phyloP scores from a whole-genome alignment of 2,113 vertebrate species.

The Plotosus lineatus region DNA sequence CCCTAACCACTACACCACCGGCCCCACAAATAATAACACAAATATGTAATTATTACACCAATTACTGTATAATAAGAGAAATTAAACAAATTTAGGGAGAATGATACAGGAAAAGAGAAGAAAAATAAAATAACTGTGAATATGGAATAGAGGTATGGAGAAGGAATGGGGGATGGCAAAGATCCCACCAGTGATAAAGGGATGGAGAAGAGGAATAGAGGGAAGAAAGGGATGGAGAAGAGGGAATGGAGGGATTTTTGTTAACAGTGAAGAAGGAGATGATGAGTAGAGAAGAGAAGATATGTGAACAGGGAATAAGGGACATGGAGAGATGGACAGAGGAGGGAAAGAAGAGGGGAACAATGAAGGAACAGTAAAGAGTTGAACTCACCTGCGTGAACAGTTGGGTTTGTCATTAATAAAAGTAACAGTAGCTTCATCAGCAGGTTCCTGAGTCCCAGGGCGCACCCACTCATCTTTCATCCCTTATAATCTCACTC shows the following conservation, averaged over 20 bases:
- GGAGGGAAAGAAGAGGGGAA: neutral
- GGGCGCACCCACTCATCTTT: conserved; percentile 37
- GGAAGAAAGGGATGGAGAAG: neutral
- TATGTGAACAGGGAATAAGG: too few relatives aligned
- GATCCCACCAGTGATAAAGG: too few relatives aligned
- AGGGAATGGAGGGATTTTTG: too few relatives aligned
- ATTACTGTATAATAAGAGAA: neutral
- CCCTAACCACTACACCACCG: too few relatives aligned
- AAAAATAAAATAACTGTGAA: neutral
- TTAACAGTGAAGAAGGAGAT: too few relatives aligned
- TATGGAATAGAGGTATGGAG: neutral
- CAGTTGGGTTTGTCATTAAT: conserved; percentile 55
- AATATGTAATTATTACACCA: neutral
- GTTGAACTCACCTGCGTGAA: conserved; percentile 68
- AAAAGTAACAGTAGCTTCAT: conserved; percentile 48
- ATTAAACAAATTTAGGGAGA: neutral
- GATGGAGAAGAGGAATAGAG: too few relatives aligned
- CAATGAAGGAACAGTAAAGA: neutral
- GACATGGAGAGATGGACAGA: too few relatives aligned
- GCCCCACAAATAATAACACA: too few relatives aligned
- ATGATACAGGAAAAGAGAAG: neutral
- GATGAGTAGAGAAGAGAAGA: neutral
- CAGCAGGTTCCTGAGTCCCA: conserved; percentile 41
- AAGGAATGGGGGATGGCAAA: neutral
- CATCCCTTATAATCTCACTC: neutral